Base-by-base conservation (phyloP, 2,113 vertebrate genomes). In the Larimichthys crocea region DNA sequence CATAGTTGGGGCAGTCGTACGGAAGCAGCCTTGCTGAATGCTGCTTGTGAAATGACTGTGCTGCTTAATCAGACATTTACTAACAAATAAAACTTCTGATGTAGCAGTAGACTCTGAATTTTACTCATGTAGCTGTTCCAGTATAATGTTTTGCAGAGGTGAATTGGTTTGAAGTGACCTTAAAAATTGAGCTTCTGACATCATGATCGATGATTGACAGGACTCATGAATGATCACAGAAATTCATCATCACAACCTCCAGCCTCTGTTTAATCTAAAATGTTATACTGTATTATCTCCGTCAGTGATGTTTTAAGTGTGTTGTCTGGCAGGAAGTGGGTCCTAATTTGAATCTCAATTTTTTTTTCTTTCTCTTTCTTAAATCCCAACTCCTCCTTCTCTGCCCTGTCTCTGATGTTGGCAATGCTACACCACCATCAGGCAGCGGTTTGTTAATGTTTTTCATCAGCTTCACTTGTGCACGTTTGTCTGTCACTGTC, bases 361-460 rank as follows among this genome's bases (percentile, higher is more conserved):
- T 94, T 78, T 93, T 92, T 89, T 88, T 89, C 22, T 3, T 60
- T 68, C 91, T 79, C 83, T 92, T 84, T 91, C 67, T 86, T 92
- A 82, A 93, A 88, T 80, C 65, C 75, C 81, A 77, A 90, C 78
- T 82, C 81, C 83, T 87, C 92, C 35, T 84, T 70, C 81, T 89
- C 90, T 90, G 66, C 87, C 76, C 92, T 93, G 90, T 91, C 86
- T 91, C 94, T 93, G 95, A 96, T 92, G 95, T 94, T 95, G 96
- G 82, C 94, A 94, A 95, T 94, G 72, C 93, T 94, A 92, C 90
- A 74, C 90, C 91, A 93, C 91, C 89, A 94, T 92, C 97, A 98
- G 97, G 95, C 97, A 86, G 97, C 97, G 97, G 97, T 99, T 97
- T 91, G 97, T 98, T 94, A 86, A 89, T 88, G 85, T 91, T 96